Conservation (phyloP, 2,113 vertebrate genomes). For the Antechinus stuartii region DNA sequence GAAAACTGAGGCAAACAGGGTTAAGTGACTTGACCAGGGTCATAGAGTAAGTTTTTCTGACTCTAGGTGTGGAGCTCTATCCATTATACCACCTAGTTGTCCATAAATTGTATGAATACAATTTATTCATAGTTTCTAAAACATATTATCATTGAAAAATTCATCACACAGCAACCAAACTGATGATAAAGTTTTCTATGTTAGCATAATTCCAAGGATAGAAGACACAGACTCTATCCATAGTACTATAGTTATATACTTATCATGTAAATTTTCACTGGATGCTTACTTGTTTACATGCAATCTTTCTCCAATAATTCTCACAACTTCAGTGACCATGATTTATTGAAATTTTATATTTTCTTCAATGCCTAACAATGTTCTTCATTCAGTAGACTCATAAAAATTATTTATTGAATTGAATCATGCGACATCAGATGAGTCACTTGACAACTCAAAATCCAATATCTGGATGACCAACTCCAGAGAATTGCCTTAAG, state of each 20-base stretch:
- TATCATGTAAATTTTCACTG: background rate
- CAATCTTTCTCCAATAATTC: background rate
- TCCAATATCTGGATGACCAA: background rate
- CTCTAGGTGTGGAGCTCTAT: background rate
- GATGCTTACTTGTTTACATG: background rate
- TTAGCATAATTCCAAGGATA: background rate
- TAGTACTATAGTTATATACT: background rate
- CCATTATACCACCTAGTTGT: background rate
- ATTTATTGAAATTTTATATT: background rate
- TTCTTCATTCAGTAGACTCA: background rate
- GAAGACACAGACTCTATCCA: background rate
- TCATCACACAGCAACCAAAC: background rate
- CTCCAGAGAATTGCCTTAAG: background rate
- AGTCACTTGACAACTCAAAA: background rate
- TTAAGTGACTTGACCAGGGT: background rate
- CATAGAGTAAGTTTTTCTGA: background rate
- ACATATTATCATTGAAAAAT: background rate
- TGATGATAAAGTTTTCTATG: background rate
- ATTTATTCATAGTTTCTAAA: background rate
- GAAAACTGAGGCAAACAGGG: background rate
- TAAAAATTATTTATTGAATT: background rate
- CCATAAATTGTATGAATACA: no score
- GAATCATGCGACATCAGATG: background rate
- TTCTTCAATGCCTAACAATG: background rate
- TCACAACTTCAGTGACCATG: background rate